Evolutionary conservation across 2,797 vertebrate genomes (phyloP), one percentile per base, ranked within the genome.

Genomic region (Acanthurus tractus): DNA sequence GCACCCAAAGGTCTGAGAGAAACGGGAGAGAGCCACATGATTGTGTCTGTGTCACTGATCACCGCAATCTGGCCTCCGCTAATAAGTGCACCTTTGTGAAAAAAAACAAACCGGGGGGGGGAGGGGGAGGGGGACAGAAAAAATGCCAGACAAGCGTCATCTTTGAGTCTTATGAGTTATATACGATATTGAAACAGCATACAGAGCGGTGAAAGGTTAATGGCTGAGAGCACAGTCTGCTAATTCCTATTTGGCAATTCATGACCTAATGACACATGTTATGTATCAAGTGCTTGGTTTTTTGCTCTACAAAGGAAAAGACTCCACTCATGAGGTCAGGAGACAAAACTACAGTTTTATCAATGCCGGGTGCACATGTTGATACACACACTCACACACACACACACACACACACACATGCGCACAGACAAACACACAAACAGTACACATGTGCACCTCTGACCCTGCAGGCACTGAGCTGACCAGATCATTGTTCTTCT

Each of bases 11-110:
- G 88, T 92, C 89, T 91, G 18, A n/a, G 66, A 78, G 80, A 71
- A 78, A 84, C 59, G 63, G 75, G 79, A 76, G 71, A 34, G 76
- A 91, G 89, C 81, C 93, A 93, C 92, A 90, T 93, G 93, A 93
- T 89, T 77, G 80, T 78, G 80, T 78, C 76, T 77, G 83, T 88
- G 90, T 92, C 90, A 81, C 87, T 88, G 91, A 93, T 87, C 86
- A 61, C 83, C 71, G 85, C 70, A 55, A 58, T 81, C 81, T 71
- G 63, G 52, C 74, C 80, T 86, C 58, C 15, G 1, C 75, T 83
- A 75, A 92, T 84, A 91, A 92, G 81, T 80, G 82, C 84, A 89
- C 85, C 80, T 91, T 91, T 91, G 86, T 91, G 65, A 63, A 53
- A 40, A 53, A 40, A 71, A 82, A 34, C 42, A 36, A n/a, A 20